Conservation (phyloP, 2,113 vertebrate genomes). For the Tragelaphus scriptus region DNA sequence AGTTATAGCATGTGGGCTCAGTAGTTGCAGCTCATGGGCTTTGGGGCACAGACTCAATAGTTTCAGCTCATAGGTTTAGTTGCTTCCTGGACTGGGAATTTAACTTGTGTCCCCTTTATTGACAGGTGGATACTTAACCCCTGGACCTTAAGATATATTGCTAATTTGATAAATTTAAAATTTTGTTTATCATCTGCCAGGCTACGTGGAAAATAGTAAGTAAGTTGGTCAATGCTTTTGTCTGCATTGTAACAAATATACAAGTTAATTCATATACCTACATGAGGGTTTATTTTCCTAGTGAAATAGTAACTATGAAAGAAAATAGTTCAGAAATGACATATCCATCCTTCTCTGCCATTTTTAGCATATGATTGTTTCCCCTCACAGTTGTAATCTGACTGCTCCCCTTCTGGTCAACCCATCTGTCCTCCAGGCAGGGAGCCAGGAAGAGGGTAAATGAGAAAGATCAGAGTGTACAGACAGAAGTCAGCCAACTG, state of each 20-base stretch:
- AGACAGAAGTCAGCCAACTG: not conserved
- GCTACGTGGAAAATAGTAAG: not conserved
- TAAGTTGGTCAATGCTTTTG: not conserved
- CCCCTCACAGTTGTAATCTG: not conserved
- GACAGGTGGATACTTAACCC: not conserved
- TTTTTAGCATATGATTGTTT: not conserved
- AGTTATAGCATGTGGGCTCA: not conserved
- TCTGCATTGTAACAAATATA: not conserved
- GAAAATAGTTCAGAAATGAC: not conserved
- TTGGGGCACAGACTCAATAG: not conserved
- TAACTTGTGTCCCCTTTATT: not conserved
- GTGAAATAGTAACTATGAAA: not conserved
- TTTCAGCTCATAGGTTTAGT: not conserved
- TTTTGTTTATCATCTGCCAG: not conserved
- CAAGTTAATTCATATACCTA: not conserved
- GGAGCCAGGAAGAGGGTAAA: not conserved
- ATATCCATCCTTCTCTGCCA: not conserved
- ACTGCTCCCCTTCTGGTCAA: not conserved
- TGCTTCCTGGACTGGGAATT: not conserved
- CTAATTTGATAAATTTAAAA: not conserved
- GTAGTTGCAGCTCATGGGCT: not conserved
- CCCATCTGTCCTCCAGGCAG: not conserved
- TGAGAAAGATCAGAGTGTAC: not conserved
- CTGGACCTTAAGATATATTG: not conserved
- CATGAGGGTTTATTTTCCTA: not conserved